Evolutionary conservation across 2,888 invertebrate genomes (phyloP), one percentile per base, ranked within the genome.

Genomic region (Ectemnius continuus): DNA sequence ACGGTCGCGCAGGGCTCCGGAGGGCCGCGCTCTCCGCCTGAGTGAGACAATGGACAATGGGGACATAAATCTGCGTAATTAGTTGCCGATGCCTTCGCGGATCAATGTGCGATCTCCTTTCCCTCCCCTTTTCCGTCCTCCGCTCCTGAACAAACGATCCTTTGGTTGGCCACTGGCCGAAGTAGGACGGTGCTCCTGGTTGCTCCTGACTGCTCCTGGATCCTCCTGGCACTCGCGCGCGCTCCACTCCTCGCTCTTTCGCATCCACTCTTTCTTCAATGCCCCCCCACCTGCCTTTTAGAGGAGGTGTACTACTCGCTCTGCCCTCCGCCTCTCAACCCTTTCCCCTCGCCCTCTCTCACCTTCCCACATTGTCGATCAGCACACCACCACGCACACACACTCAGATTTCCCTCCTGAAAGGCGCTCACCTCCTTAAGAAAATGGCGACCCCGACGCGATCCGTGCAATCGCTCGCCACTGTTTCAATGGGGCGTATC

Each of bases 51-150:
- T 95, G 95, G 94, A 96, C 96, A 96, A 96, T 96, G 95, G 96
- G 93, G 92, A 95, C 95, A 96, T 96, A 96, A 96, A 96, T 96
- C 96, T 96, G 95, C 95, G 96, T 96, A 96, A 96, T 96, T 96
- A 96, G 96, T 95, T 95, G 94, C 94, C 92, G 93, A 92, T 92
- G 92, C 92, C 89, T 91, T 86, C 86, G 87, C 88, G 91, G 90
- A 91, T 91, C 90, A 88, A 90, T 89, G 90, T 88, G 90, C 91
- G 90, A 91, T 91, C 90, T 90, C 88, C 86, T 90, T 90, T 86
- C 87, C 76, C 80, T 78, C 79, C 75, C 23, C 79, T 79, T 78
- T 79, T 81, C 70, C 76, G 75, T 65, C 74, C 76, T 73, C 85
- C 80, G 81, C 78, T 81, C 72, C 79, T 82, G 86, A 89, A 89